Evolutionary conservation across 2,888 invertebrate genomes (phyloP).

Genomic region (Brassicogethes aeneus): DNA sequence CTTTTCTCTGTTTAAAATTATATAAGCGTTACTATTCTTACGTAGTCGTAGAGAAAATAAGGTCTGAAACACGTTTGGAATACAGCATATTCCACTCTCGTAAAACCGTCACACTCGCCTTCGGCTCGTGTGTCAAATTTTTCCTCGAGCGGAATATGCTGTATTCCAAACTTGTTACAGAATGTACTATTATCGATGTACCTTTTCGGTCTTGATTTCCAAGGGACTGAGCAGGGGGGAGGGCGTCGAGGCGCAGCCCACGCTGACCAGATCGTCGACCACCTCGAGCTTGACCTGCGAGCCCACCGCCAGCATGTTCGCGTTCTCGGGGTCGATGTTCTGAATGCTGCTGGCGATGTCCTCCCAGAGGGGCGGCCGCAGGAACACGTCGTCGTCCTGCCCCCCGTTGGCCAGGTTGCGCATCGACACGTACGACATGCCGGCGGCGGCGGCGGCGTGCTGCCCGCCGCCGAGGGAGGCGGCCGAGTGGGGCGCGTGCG

Average conservation of each 20-base stretch:
- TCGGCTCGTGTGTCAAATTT: too few species aligned
- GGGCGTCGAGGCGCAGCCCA: slow-evolving; percentile 51
- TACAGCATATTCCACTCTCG: too few species aligned
- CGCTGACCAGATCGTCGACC: slow-evolving; percentile 48
- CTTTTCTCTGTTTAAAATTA: too few species aligned
- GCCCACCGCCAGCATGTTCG: slow-evolving; percentile 74
- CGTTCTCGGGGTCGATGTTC: slow-evolving; percentile 84
- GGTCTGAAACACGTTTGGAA: too few species aligned
- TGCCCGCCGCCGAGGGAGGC: too few species aligned
- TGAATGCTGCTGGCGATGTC: slow-evolving; percentile 86
- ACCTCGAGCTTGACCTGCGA: slow-evolving; percentile 74
- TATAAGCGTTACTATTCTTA: too few species aligned
- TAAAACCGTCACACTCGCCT: too few species aligned
- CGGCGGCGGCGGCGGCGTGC: slow-evolving; percentile 21
- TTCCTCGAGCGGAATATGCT: too few species aligned
- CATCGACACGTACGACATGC: slow-evolving; percentile 49
- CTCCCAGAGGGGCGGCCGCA: slow-evolving; percentile 84
- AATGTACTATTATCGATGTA: too few species aligned
- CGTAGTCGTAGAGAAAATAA: too few species aligned
- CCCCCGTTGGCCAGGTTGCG: slow-evolving; percentile 47
- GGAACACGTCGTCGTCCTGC: slow-evolving; percentile 74
- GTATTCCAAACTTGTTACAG: too few species aligned
- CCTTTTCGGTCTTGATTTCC: slow-evolving; percentile 73
- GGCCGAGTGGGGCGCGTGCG: slow-evolving; percentile 27
- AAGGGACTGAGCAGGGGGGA: slow-evolving; percentile 70